Evolutionary conservation across 2,113 vertebrate genomes (phyloP), one percentile per base, ranked within the genome.

Genomic region (Opisthocomus hoazin): DNA sequence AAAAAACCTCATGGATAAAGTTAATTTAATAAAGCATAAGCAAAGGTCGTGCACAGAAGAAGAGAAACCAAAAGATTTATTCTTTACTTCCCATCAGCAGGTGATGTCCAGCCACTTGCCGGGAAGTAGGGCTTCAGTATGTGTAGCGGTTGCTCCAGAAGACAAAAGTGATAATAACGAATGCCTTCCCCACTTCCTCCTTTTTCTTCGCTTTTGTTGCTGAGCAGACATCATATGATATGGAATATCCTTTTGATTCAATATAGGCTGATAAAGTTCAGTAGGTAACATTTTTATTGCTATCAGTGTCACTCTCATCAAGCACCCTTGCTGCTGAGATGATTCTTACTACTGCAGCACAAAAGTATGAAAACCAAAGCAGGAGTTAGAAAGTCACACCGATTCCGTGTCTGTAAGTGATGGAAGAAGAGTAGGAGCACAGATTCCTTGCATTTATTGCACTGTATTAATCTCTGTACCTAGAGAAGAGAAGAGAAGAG

Each of bases 201-300:
- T 32, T 80, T 12, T 5, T 27, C 20, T 16, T 9, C 21, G 8
- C 16, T 45, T 84, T 73, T 32, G 45, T 54, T 45, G 21, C 15
- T 71, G 37, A 61, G 20, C n/a, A 34, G 65, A 27, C 3, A 2
- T 29, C 22, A 18, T 18, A 23, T 14, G n/a, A 7, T n/a, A 11
- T 17, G 13, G 39, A 64, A 45, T 37, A 64, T 37, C 21, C 5
- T 22, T 64, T 26, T 32, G 46, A 16, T 37, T 32, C 21, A 36
- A 21, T 50, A 84, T 66, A 27, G 48, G 45, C 22, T 74, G 88
- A 95, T 74, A 92, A 92, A 85, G 18, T 48, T 69, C 76, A 45
- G 22, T 90, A 85, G 64, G 56, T 83, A 94, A 63, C 87, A 68
- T 80, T 97, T 94, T 81, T 56, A 88, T 95, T 84, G 93, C 56